Conservation (phyloP, 2,888 invertebrate species). For the Diploptera punctata region DNA sequence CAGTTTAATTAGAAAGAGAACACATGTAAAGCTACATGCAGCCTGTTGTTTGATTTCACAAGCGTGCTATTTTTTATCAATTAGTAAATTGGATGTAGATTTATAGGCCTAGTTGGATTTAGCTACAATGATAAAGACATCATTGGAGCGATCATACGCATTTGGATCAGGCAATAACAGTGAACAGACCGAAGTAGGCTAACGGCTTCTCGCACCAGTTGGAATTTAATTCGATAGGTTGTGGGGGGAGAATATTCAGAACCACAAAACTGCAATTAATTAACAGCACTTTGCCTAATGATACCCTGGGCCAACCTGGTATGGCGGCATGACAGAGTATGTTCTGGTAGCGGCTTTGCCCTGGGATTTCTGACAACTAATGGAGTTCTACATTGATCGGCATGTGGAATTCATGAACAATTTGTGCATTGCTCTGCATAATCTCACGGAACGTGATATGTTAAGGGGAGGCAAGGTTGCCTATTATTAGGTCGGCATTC, state of each 20-base stretch:
- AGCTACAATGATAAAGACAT: neutral
- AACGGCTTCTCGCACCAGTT: neutral
- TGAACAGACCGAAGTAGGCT: neutral
- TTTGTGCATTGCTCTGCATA: slow-evolving; percentile 1
- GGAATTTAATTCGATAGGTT: slow-evolving; percentile 13
- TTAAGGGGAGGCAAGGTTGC: neutral
- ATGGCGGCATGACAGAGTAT: neutral
- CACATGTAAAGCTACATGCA: no score
- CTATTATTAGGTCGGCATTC: no score
- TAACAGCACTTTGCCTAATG: slow-evolving; percentile 13
- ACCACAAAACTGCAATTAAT: slow-evolving; percentile 23
- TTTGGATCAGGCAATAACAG: neutral
- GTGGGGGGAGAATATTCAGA: neutral
- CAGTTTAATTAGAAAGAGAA: no score
- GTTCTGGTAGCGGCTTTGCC: neutral
- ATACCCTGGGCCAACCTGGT: slow-evolving; percentile 2
- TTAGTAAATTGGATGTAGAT: neutral
- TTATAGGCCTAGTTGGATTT: neutral
- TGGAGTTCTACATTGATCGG: neutral
- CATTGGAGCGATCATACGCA: neutral
- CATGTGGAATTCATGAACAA: neutral
- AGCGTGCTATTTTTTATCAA: neutral
- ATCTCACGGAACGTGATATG: neutral
- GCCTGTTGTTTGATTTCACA: neutral
- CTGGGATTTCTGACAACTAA: neutral